Conservation (phyloP, 2,888 invertebrate species). For the Rhingia rostrata region DNA sequence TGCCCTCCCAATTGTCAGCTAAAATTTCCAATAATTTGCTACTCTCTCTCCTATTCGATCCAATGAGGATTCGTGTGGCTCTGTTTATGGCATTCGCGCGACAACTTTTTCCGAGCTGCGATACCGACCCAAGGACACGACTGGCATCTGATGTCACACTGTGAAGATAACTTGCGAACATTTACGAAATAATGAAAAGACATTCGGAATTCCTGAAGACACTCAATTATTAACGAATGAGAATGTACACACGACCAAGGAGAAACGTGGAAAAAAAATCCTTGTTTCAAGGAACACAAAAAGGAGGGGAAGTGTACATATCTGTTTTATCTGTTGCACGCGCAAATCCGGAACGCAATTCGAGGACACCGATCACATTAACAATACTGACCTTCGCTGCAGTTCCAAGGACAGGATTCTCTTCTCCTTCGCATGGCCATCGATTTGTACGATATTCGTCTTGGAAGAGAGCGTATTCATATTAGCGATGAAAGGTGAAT, state of each 20-base stretch:
- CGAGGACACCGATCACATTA: conserved; percentile 62
- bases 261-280: conserved; percentile 17
- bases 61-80: conserved; percentile 67
- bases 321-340: conserved; percentile 39
- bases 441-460: not conserved
- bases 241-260: conserved; percentile 36
- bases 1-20: conserved; percentile 64
- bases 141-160: conserved; percentile 76
- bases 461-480: conserved; percentile 16
- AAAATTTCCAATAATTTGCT: conserved; percentile 68
- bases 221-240: conserved; percentile 68
- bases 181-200: conserved; percentile 78
- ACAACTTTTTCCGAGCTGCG: conserved; percentile 23
- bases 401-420: conserved; percentile 57
- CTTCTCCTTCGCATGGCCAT: conserved; percentile 26
- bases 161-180: conserved; percentile 80
- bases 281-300: conserved; percentile 16
- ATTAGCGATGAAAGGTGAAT: conserved; percentile 73
- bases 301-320: conserved; percentile 45
- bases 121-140: conserved; percentile 58
- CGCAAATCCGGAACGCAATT: conserved; percentile 69
- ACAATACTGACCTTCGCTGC: conserved; percentile 56
- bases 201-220: conserved; percentile 76
- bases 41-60: conserved; percentile 37
- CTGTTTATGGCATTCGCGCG: conserved; percentile 71